Conservation (phyloP, 30 jellyfish, hydroid and myxozoan genomes). For the Clytia hemisphaerica region DNA sequence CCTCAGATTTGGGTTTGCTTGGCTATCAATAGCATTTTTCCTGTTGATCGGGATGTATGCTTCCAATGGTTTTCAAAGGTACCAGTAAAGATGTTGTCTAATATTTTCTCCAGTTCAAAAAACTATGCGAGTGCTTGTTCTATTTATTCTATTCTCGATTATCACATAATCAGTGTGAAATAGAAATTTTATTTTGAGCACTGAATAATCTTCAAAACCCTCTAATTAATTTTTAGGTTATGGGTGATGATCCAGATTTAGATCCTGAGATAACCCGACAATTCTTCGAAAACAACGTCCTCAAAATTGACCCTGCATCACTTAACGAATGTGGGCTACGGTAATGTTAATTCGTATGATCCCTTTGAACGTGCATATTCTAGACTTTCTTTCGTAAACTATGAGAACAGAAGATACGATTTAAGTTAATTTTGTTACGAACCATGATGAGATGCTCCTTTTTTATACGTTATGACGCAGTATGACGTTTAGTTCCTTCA, state of each 20-base stretch:
- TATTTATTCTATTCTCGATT: background rate
- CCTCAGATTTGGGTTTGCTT: slow-evolving; percentile 85
- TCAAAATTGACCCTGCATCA: slow-evolving; percentile 53
- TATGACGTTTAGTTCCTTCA: background rate
- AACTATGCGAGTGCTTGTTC: background rate
- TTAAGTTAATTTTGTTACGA: too few relatives aligned
- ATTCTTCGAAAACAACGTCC: slow-evolving; percentile 79
- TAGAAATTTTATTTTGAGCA: background rate
- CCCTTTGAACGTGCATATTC: too few relatives aligned
- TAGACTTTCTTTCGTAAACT: too few relatives aligned
- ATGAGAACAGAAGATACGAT: too few relatives aligned
- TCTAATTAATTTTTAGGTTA: slow-evolving; percentile 42
- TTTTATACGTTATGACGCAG: too few relatives aligned
- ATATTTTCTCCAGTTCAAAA: background rate
- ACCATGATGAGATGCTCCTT: too few relatives aligned
- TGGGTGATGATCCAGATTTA: slow-evolving; percentile 97
- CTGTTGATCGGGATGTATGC: slow-evolving; percentile 82
- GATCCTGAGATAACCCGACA: slow-evolving; percentile 91
- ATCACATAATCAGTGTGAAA: background rate
- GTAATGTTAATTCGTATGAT: slow-evolving; percentile 33
- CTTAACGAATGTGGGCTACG: slow-evolving; percentile 81
- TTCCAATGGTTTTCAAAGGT: slow-evolving; percentile 93
- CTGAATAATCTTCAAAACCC: background rate
- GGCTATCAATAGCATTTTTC: slow-evolving; percentile 74
- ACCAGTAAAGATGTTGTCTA: background rate